Base-by-base conservation (phyloP, 2,113 vertebrate genomes). In the Diadophis punctatus region DNA sequence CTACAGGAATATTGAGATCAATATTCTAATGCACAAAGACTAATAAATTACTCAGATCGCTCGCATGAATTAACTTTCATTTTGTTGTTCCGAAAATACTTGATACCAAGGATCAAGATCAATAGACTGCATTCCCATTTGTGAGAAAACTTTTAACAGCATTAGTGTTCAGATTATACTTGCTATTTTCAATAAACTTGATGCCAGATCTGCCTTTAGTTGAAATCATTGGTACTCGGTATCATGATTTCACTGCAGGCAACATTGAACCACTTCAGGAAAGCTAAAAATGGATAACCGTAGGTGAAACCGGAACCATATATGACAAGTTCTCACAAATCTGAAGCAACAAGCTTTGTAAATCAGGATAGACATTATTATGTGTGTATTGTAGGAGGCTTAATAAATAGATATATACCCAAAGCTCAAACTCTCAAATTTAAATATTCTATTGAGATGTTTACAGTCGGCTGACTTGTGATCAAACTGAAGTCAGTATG, bases 21-120 rank as follows among this genome's bases (percentile, higher is more conserved):
- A n/a, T 88, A 39, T 2, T 92, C 0, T 51, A 16, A 90, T 93
- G 7, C 43, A 48, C 0, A 30, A 60, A 95, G 23, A 84, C 92
- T 89, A 84, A 30, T 93, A 94, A 94, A 22, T 87, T 48, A 89
- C 9, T 1, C 22, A 4, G 10, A 87, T 0, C 2, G 87, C 56
- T 92, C 43, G 14, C 53, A 51, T 89, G 51, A 58, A 92, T 92
- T 92, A 86, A 93, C n/a, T 86, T 93, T 86, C n/a, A 90, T 86
- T 93, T 90, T 9, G 34, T 86, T 60, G 22, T 86, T 90, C 53
- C 23, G 43, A 90, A 93, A 52, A 43, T 86, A 90, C 46, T 39
- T 86, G 88, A 86, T 90, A 52, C 49, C 51, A 90, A 86, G 74
- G 52, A 56, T 43, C 51, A 90, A 39, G 20, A 90, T 90, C 68